phyloP scores from a whole-genome alignment of 2,113 vertebrate genomes.

The Oenanthe oenanthe region DNA sequence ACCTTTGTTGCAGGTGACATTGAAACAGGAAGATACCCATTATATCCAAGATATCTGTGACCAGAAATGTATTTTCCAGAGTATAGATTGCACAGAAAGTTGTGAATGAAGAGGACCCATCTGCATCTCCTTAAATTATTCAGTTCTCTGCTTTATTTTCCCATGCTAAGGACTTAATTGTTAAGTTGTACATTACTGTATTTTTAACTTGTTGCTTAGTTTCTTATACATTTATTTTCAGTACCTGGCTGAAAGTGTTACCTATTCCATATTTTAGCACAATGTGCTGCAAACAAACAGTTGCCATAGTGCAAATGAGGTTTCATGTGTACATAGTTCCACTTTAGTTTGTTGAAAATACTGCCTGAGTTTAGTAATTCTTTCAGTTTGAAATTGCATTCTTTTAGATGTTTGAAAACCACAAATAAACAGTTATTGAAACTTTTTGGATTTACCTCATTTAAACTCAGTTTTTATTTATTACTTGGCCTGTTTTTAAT shows the following conservation, averaged over 20 bases:
- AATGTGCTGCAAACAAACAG: constrained; percentile 83
- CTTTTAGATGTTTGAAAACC: constrained; percentile 79
- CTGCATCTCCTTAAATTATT: constrained; percentile 83
- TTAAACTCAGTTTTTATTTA: constrained; percentile 91
- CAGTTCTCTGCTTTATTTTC: constrained; percentile 79
- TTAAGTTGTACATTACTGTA: constrained; percentile 85
- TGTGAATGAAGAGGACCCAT: constrained; percentile 79
- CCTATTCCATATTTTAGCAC: constrained; percentile 87
- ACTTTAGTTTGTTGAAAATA: constrained; percentile 76
- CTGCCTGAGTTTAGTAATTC: constrained; percentile 83
- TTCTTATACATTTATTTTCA: constrained; percentile 87
- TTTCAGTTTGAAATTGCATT: constrained; percentile 72
- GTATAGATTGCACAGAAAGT: constrained; percentile 78
- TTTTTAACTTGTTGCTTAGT: constrained; percentile 86
- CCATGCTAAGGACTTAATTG: constrained; percentile 74
- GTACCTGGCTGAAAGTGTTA: constrained; percentile 89
- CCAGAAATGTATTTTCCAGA: constrained; percentile 79
- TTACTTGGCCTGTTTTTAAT: constrained; percentile 90
- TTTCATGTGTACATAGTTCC: constrained; percentile 80
- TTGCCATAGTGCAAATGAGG: constrained; percentile 80
- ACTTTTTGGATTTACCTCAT: constrained; percentile 88
- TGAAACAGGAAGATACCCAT: constrained; percentile 67
- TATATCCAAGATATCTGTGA: constrained; percentile 52
- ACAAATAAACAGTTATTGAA: constrained; percentile 84
- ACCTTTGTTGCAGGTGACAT: constrained; percentile 69